Base-by-base conservation (phyloP, 2,113 vertebrate species). In the Corythaeola cristata region DNA sequence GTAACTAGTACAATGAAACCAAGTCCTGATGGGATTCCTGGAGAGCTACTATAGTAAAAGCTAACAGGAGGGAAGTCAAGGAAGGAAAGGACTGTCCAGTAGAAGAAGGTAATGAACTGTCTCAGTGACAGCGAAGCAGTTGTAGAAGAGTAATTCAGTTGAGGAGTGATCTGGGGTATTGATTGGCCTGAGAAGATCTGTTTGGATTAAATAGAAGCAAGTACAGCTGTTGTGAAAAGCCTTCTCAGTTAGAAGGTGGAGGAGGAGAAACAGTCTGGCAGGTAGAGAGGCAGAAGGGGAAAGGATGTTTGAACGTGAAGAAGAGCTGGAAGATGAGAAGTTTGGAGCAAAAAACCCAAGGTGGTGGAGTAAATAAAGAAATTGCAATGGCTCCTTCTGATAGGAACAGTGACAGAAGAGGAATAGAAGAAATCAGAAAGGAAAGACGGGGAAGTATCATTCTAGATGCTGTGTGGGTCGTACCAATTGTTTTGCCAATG, bases 101-200 rank as follows among this genome's bases (percentile, higher is more conserved):
- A 37, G 56, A 83, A 68, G 0, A 3, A 62, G 23, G 24, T 55
- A 23, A 62, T 80, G 50, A 90, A 45, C 41, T 64, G 35, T 33
- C n/a, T 93, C 24, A 32, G 30, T 59, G 53, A 44, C 62, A 79
- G 45, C 6, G 8, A 68, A 72, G 53, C 39, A 86, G 23, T 44
- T 0, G 0, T 20, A 23, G 30, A 85, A 85, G 62, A 73, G 62
- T 32, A 69, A 74, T 81, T 85, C 21, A 60, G 0, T 2, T 92
- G 33, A 14, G 18, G 33, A 86, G 37, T 68, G 44, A 76, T 88
- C 67, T 83, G 44, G 75, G 11, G 17, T 82, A 37, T 72, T 90
- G 32, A 49, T 22, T 90, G 3, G 63, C 55, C 90, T 90, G 72
- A 67, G 68, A 86, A 88, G 55, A 78, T 71, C 41, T 58, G 47